phyloP scores from a whole-genome alignment of 1,140 invertebrate species.

The Diachasmimorpha longicaudata region DNA sequence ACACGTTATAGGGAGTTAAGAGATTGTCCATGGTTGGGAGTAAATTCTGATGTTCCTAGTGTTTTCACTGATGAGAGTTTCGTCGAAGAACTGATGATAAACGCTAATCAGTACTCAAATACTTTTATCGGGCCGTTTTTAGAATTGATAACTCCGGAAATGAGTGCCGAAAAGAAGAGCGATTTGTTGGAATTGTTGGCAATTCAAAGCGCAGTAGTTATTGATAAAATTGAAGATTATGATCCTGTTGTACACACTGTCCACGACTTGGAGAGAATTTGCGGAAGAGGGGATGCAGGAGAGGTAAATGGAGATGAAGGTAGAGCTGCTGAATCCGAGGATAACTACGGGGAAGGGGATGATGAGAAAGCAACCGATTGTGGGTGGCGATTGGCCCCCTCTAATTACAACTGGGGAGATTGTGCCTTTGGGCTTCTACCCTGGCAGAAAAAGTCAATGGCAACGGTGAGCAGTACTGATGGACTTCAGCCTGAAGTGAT shows the following conservation, averaged over 20 bases:
- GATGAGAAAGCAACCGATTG: too few species aligned
- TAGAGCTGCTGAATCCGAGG: slow-evolving; percentile 41
- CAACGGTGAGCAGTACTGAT: slow-evolving; percentile 26
- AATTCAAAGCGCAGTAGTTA: slow-evolving; percentile 30
- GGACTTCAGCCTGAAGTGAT: slow-evolving; percentile 15
- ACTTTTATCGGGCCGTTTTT: slow-evolving; percentile 43
- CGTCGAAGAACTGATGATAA: slow-evolving; percentile 39
- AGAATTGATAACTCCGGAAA: slow-evolving; percentile 37
- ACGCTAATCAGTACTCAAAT: slow-evolving; percentile 45
- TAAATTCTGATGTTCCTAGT: slow-evolving; percentile 31
- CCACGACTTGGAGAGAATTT: slow-evolving; percentile 37
- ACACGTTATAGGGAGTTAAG: slow-evolving; percentile 38
- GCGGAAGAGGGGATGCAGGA: background rate
- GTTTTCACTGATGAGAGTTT: slow-evolving; percentile 45
- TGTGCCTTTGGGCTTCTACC: slow-evolving; percentile 56
- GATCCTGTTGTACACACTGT: slow-evolving; percentile 37
- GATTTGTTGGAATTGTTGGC: slow-evolving; percentile 41
- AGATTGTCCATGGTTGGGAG: slow-evolving; percentile 40
- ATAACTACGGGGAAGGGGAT: too few species aligned
- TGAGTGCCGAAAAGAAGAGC: slow-evolving; percentile 29
- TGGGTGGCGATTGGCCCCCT: slow-evolving; percentile 36
- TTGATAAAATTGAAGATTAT: background rate
- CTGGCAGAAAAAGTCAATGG: slow-evolving; percentile 49
- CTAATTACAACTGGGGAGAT: slow-evolving; percentile 44
- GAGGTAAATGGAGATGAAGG: slow-evolving; percentile 23